Evolutionary conservation across 2,797 vertebrate genomes (phyloP).

Genomic region (Scyliorhinus canicula): DNA sequence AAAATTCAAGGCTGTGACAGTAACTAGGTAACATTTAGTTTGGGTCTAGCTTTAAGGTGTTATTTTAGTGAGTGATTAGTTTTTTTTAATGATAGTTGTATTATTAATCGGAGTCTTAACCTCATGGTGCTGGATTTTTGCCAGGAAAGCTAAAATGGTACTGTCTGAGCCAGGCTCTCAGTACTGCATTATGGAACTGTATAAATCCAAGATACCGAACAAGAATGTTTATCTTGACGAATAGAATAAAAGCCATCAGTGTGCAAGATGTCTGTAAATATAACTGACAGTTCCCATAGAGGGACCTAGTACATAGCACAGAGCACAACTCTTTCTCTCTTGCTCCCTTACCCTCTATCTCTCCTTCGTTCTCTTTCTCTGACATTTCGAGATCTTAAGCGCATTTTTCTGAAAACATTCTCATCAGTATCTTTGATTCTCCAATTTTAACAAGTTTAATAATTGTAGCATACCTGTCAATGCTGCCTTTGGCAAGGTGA

Average conservation of each 20-base stretch:
- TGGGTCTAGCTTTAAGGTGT: background rate
- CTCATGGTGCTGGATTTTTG: background rate
- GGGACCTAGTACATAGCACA: background rate
- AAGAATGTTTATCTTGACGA: conserved; percentile 25
- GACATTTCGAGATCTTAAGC: background rate
- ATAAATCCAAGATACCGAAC: conserved; percentile 22
- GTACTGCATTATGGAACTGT: background rate
- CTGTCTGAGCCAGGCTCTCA: background rate
- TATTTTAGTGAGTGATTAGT: background rate
- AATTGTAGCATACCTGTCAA: background rate
- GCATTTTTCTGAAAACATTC: background rate
- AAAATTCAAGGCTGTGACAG: background rate
- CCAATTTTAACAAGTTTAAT: background rate
- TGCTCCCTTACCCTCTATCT: too few species aligned
- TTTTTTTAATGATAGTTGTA: background rate
- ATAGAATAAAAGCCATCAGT: conserved; percentile 28
- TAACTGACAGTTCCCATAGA: background rate
- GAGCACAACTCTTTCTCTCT: background rate
- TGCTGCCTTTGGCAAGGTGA: conserved; percentile 3
- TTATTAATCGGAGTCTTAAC: background rate
- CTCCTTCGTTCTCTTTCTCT: background rate
- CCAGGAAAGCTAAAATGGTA: background rate
- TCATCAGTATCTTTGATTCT: background rate
- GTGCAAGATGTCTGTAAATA: background rate
- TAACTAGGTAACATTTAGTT: background rate